These are phyloP conservation scores for Ahaetulla prasina DNA, from an alignment of 2,113 vertebrate species.

Conservation along the genomic window DNA sequence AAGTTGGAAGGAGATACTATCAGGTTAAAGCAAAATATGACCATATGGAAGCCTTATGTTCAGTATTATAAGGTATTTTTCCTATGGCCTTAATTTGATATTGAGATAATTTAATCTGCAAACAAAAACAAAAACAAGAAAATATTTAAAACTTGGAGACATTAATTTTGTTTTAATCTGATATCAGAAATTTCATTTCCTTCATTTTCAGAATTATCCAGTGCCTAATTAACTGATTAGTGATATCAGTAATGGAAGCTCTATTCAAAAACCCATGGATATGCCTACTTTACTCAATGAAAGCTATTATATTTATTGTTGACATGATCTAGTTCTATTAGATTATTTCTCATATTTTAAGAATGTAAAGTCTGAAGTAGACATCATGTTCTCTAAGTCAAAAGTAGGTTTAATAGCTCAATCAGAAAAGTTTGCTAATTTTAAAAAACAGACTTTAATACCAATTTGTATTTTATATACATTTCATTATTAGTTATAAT, in stretches of 20 bases:
- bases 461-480: not conserved
- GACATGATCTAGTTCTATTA: constrained; percentile 53
- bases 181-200: not conserved
- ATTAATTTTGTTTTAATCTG: not conserved
- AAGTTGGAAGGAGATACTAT: not conserved
- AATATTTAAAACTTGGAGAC: not conserved
- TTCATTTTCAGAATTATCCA: not conserved
- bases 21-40: not conserved
- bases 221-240: constrained; percentile 42
- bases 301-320: constrained; percentile 58
- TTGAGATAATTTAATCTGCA: not conserved
- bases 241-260: constrained; percentile 35
- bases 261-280: constrained; percentile 41
- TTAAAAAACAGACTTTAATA: not conserved
- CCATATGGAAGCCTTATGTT: not conserved
- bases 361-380: constrained; percentile 13
- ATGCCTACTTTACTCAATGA: constrained; percentile 51
- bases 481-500: not conserved
- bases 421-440: not conserved
- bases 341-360: constrained; percentile 29
- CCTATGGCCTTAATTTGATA: not conserved
- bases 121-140: not conserved
- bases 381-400: constrained; percentile 36
- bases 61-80: not conserved
- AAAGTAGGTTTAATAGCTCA: not conserved